These are phyloP conservation scores for Penaeus chinensis DNA, from an alignment of 1,140 invertebrate genomes.

Conservation along the genomic window DNA sequence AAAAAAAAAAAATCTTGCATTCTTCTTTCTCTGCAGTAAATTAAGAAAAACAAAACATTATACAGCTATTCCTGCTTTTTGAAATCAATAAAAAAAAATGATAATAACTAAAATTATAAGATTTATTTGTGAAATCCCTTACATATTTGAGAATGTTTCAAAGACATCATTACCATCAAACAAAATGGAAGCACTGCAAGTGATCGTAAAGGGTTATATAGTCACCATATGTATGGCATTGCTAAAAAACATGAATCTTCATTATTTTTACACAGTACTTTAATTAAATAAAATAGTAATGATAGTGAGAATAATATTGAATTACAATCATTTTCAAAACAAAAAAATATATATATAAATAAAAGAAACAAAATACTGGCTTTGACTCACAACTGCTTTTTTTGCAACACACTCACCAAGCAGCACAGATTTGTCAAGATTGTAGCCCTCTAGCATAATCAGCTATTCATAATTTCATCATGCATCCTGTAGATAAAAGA, in stretches of 20 bases:
- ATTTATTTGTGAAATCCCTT: too few relatives aligned
- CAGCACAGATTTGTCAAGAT: constrained; percentile 34
- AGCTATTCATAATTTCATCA: constrained; percentile 12
- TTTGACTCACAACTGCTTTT: too few relatives aligned
- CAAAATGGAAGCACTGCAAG: constrained; percentile 44
- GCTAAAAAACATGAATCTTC: not conserved
- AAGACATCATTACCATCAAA: not conserved
- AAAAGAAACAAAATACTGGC: too few relatives aligned
- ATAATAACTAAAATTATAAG: too few relatives aligned
- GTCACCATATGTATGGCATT: constrained; percentile 34
- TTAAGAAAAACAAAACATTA: too few relatives aligned
- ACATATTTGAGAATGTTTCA: too few relatives aligned
- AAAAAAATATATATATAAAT: too few relatives aligned
- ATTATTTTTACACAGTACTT: not conserved
- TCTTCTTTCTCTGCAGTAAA: too few relatives aligned
- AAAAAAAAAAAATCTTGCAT: too few relatives aligned
- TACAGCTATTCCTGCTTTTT: too few relatives aligned
- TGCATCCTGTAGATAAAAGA: not conserved
- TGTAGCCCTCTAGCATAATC: constrained; percentile 22
- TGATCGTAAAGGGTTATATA: constrained; percentile 24
- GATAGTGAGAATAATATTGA: constrained; percentile 9
- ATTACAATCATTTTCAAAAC: too few relatives aligned
- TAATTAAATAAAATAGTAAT: constrained; percentile 12
- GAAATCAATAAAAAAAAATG: too few relatives aligned
- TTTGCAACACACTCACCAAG: constrained; percentile 33